phyloP scores from a whole-genome alignment of 2,113 vertebrate genomes.

The Silurus meridionalis region DNA sequence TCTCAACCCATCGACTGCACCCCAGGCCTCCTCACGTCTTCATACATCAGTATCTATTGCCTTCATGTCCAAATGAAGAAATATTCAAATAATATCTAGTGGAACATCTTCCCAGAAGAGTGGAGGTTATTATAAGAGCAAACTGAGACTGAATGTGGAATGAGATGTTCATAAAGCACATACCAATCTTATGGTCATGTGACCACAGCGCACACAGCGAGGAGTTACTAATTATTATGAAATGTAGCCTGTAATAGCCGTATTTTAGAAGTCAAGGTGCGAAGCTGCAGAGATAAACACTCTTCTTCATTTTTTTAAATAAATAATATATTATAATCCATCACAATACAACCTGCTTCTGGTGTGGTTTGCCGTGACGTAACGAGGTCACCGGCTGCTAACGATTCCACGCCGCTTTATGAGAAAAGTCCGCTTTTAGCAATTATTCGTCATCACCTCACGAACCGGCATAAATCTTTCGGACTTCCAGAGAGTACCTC shows the following conservation, averaged over 20 bases:
- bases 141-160: too few relatives aligned
- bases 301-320: background rate
- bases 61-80: too few relatives aligned
- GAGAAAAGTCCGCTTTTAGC: too few relatives aligned
- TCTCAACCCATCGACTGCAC: too few relatives aligned
- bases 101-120: too few relatives aligned
- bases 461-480: background rate
- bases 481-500: background rate
- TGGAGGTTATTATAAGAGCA: too few relatives aligned
- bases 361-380: background rate
- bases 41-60: too few relatives aligned
- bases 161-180: too few relatives aligned
- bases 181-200: too few relatives aligned
- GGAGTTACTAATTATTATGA: background rate
- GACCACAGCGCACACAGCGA: background rate
- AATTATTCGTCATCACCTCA: slow-evolving; percentile 3
- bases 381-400: background rate
- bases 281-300: background rate
- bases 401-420: background rate
- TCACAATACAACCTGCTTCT: background rate
- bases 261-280: background rate
- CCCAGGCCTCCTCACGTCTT: too few relatives aligned
- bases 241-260: background rate
- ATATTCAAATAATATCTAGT: too few relatives aligned
- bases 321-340: background rate